Evolutionary conservation across 2,888 invertebrate genomes (phyloP).

Genomic region (Microplitis deprimator): DNA sequence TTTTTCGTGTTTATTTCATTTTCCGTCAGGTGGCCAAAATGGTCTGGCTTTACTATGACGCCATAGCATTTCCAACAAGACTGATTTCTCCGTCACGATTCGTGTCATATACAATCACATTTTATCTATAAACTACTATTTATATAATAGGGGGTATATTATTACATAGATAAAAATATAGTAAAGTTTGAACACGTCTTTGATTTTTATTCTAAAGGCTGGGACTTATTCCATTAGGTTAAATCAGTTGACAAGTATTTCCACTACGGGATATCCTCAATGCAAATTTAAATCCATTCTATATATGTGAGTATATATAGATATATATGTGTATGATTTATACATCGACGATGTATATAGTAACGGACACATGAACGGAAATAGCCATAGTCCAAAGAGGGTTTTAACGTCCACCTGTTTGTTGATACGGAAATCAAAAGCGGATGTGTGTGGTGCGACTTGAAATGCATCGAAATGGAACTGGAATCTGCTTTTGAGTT

Average conservation of each 20-base stretch:
- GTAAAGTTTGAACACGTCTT: not conserved
- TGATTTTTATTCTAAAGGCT: constrained; percentile 8
- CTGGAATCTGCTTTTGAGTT: constrained; percentile 31
- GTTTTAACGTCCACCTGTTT: constrained; percentile 55
- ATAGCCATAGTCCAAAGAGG: constrained; percentile 55
- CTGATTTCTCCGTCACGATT: too few relatives aligned
- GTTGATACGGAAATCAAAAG: constrained; percentile 68
- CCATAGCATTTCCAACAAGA: too few relatives aligned
- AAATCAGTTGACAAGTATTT: constrained; percentile 13
- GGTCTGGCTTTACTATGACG: too few relatives aligned
- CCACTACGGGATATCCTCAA: constrained; percentile 48
- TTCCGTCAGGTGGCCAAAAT: too few relatives aligned
- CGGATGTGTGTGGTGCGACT: constrained; percentile 67
- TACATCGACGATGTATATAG: not conserved
- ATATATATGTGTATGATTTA: not conserved
- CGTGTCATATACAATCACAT: too few relatives aligned
- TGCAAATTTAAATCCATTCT: constrained; percentile 44
- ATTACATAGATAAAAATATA: too few relatives aligned
- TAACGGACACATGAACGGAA: constrained; percentile 55
- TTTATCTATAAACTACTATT: too few relatives aligned
- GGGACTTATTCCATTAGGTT: constrained; percentile 14
- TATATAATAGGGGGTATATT: too few relatives aligned
- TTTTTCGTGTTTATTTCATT: too few relatives aligned
- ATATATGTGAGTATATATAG: not conserved
- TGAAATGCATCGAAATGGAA: constrained; percentile 61